phyloP scores from a whole-genome alignment of 2,888 invertebrate genomes.

The Pegoplata infirma region DNA sequence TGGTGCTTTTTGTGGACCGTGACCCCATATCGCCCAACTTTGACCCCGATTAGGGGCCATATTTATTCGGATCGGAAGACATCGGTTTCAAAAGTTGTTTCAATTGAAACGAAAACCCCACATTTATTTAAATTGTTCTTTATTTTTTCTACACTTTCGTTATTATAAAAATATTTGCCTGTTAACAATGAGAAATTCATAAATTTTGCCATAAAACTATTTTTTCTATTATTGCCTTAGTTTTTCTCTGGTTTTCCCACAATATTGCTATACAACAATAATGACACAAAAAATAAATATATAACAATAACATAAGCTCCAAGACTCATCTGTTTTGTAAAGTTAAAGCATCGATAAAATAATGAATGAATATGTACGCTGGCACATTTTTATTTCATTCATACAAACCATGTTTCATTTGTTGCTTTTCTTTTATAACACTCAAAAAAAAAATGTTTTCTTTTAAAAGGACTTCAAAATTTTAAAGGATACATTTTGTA shows the following conservation, averaged over 20 bases:
- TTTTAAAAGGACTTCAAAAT: too few relatives aligned
- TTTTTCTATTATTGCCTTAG: background rate
- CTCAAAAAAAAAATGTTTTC: background rate
- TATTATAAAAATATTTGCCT: too few relatives aligned
- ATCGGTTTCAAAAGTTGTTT: too few relatives aligned
- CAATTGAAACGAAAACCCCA: too few relatives aligned
- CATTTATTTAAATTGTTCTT: too few relatives aligned
- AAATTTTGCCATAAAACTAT: background rate
- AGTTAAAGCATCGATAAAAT: conserved; percentile 73
- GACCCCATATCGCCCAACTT: too few relatives aligned
- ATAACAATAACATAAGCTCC: conserved; percentile 52
- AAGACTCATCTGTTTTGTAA: conserved; percentile 70
- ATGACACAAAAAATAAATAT: too few relatives aligned
- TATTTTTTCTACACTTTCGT: too few relatives aligned
- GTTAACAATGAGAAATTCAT: background rate
- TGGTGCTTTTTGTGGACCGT: too few relatives aligned
- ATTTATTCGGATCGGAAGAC: too few relatives aligned
- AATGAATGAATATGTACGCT: conserved; percentile 70
- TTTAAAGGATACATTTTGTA: too few relatives aligned
- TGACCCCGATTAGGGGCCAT: too few relatives aligned
- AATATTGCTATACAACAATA: background rate
- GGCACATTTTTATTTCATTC: conserved; percentile 37
- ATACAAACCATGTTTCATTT: conserved; percentile 30
- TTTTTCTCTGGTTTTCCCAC: background rate
- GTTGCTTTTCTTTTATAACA: background rate